Percentiles rank a stretch among this genome's conserved stretches.
phyloP scores from a whole-genome alignment of 2,888 invertebrate genomes.

The Kuschelorhynchus macadamiae region DNA sequence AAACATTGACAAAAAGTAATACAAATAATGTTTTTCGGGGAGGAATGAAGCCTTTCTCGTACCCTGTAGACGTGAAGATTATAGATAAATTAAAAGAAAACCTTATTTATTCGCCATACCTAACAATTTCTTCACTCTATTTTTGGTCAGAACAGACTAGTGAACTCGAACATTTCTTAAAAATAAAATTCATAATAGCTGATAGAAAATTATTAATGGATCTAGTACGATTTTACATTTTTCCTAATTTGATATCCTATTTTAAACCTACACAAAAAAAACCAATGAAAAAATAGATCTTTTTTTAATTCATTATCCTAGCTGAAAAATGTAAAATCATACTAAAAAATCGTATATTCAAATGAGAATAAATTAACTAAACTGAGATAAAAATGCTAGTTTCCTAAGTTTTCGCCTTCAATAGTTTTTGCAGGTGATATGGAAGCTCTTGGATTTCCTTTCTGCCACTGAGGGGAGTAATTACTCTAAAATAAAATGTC shows the following conservation, averaged over 20 bases:
- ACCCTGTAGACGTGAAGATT: constrained; percentile 33
- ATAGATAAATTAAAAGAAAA: not conserved
- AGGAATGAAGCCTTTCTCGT: constrained; percentile 30
- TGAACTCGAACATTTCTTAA: constrained; percentile 4
- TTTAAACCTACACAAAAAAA: constrained; percentile 18
- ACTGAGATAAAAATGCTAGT: constrained; percentile 12
- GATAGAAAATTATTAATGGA: constrained; percentile 1
- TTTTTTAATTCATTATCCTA: constrained; percentile 10
- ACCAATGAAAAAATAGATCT: constrained; percentile 32
- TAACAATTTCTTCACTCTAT: constrained; percentile 33
- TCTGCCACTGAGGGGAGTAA: constrained; percentile 17
- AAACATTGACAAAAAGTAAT: constrained; percentile 3
- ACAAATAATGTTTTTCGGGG: constrained; percentile 4
- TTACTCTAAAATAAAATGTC: not conserved
- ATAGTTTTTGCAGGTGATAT: constrained; percentile 18
- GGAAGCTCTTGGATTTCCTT: constrained; percentile 43
- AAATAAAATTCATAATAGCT: constrained; percentile 10
- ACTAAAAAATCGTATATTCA: constrained; percentile 9
- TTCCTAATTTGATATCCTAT: constrained; percentile 24
- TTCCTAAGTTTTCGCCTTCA: constrained; percentile 6
- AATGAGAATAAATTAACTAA: constrained; percentile 31
- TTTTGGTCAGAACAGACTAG: constrained; percentile 48
- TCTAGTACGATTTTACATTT: constrained; percentile 23
- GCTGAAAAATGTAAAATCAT: constrained; percentile 36
- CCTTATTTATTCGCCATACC: not conserved